Base-by-base conservation (phyloP, 1,140 invertebrate genomes). In the Lordiphosa clarofinis region DNA sequence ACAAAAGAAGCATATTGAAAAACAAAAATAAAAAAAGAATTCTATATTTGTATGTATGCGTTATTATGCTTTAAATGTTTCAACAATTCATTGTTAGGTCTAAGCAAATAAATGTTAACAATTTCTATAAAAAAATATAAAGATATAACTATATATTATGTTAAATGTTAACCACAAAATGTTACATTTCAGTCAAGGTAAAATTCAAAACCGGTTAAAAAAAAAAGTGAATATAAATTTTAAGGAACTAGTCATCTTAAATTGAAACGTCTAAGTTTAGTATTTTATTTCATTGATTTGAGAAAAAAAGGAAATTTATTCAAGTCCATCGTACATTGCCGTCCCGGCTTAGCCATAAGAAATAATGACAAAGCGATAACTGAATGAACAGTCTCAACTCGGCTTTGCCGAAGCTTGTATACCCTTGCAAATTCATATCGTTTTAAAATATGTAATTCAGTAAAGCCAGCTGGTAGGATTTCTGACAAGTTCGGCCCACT, bases 81-180 rank as follows among this genome's bases (percentile, higher is more conserved):
- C 64, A 62, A 58, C 48, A 61, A 65, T 38, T 54, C 53, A 56
- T 49, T 52, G 35, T 73, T 78, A 79, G 74, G 74, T 40, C 19
- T 61, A 78, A 78, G 64, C 31, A 61, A 64, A 69, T 69, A 70
- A 70, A 73, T 58, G 49, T 79, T 73, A 61, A 76, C 53, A 61
- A 73, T 69, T 57, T 57, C 48, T 52, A 54, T 69, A 76, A 66
- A 57, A 13, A 78, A 46, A 37, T 50, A 52, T 58, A 55, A 31
- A 28, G 31, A 15, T 31, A 47, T 5, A 15, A n/a, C n/a, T n/a
- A n/a, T 8, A 42, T 42, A 43, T 37, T 56, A 55, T 67, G 64
- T 62, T 62, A 55, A 54, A 36, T 40, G 24, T 62, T 62, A 39
- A 71, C 35, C 11, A 31, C 33, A 59, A 48, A 40, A 43, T 49